Percentiles rank a stretch among this genome's conserved stretches.
phyloP scores from a whole-genome alignment of 2,888 invertebrate genomes.

The Azorinus chamasolen region DNA sequence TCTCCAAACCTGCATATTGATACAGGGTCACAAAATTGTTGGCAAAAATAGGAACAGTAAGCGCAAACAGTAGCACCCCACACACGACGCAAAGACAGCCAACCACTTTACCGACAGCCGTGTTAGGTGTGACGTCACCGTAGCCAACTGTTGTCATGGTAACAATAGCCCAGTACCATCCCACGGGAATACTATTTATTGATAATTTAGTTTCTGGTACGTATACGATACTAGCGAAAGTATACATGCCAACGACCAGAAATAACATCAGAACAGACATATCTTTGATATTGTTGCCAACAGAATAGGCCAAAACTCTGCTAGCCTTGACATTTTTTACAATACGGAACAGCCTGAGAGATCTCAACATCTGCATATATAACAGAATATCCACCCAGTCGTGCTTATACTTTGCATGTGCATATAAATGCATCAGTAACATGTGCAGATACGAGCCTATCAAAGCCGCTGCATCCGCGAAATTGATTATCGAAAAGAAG shows the following conservation, averaged over 20 bases:
- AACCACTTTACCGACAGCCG: constrained; percentile 24
- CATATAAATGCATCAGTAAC: constrained; percentile 12
- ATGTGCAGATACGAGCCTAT: constrained; percentile 37
- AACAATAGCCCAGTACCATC: constrained; percentile 58
- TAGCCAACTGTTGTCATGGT: constrained; percentile 62
- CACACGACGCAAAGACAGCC: constrained; percentile 40
- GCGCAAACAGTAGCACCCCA: constrained; percentile 51
- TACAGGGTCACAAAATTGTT: constrained; percentile 54
- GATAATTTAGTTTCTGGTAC: constrained; percentile 28
- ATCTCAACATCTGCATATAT: constrained; percentile 49
- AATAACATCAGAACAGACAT: constrained; percentile 41
- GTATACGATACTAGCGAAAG: constrained; percentile 50
- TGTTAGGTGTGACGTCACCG: constrained; percentile 42
- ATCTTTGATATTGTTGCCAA: constrained; percentile 43
- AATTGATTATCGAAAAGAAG: constrained; percentile 46
- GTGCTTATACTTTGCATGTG: constrained; percentile 30
- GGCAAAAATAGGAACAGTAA: constrained; percentile 59
- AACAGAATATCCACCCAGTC: constrained; percentile 42
- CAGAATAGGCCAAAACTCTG: constrained; percentile 41
- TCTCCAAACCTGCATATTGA: constrained; percentile 36
- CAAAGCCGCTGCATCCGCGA: constrained; percentile 43
- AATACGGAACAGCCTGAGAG: constrained; percentile 45
- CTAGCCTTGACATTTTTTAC: constrained; percentile 48
- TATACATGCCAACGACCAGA: constrained; percentile 42
- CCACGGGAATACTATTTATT: constrained; percentile 34